These are phyloP conservation scores for Pygmarrhopalites habei DNA, from an alignment of 1,140 invertebrate species.

Conservation along the genomic window DNA sequence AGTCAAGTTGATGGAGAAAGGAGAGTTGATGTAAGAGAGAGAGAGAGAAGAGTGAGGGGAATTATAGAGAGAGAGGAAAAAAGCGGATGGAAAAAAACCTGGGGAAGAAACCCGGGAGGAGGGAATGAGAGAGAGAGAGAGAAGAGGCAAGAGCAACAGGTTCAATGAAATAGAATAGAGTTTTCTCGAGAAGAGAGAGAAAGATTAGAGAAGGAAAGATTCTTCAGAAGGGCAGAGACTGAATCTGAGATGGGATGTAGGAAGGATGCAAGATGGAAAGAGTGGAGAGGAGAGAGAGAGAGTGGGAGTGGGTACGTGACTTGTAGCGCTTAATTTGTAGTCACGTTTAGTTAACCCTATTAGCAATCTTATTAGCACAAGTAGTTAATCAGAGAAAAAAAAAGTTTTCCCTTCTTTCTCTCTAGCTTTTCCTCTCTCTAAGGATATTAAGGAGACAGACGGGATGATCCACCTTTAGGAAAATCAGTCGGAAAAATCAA, in stretches of 20 bases:
- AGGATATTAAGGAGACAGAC: no score
- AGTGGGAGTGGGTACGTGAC: background rate
- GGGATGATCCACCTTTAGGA: background rate
- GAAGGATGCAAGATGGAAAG: background rate
- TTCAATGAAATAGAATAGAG: background rate
- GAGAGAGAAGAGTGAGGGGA: no score
- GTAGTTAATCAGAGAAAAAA: background rate
- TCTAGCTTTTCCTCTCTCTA: background rate
- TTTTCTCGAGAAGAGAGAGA: background rate
- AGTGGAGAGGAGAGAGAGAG: background rate
- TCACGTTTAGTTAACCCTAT: slow-evolving; percentile 1
- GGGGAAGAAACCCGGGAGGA: background rate
- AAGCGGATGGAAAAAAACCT: background rate
- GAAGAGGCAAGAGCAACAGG: background rate
- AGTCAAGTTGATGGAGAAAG: no score
- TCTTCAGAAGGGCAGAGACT: background rate
- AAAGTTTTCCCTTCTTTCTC: background rate
- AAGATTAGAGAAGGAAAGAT: background rate
- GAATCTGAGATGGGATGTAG: background rate
- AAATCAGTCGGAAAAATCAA: background rate
- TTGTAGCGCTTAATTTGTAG: slow-evolving; percentile 6
- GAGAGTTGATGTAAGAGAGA: no score
- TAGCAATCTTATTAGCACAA: slow-evolving; percentile 12
- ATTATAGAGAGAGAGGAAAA: background rate
- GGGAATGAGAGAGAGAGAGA: background rate